Evolutionary conservation across 2,888 invertebrate species (phyloP).

Genomic region (Cataglyphis cursor): DNA sequence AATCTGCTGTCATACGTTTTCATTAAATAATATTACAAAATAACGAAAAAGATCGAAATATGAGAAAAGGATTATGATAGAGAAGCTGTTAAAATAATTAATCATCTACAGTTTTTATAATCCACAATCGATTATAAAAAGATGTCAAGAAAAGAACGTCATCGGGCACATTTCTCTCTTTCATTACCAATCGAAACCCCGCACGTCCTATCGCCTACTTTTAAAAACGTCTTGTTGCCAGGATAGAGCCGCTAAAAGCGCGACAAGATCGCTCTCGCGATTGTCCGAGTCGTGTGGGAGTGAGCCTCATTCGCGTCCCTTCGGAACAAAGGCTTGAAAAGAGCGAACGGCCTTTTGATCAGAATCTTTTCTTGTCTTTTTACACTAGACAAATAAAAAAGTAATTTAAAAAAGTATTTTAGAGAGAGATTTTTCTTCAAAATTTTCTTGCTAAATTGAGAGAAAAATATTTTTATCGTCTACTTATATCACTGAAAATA

Average conservation of each 20-base stretch:
- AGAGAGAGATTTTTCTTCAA: not conserved
- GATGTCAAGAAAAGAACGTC: constrained; percentile 1
- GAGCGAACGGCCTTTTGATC: constrained; percentile 19
- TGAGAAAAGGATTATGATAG: not conserved
- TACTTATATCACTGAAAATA: not conserved
- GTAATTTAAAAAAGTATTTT: not conserved
- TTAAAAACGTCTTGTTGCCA: constrained; percentile 19
- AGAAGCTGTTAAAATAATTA: not conserved
- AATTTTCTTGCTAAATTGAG: not conserved
- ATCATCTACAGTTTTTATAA: constrained; percentile 11
- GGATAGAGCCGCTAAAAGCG: constrained; percentile 31
- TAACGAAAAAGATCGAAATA: not conserved
- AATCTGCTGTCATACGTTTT: not conserved
- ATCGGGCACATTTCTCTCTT: constrained; percentile 22
- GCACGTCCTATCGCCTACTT: constrained; percentile 8
- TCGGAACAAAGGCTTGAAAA: constrained; percentile 26
- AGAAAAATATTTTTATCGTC: not conserved
- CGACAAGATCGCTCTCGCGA: constrained; percentile 66
- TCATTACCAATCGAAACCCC: constrained; percentile 9
- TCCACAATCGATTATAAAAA: not conserved
- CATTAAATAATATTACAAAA: not conserved
- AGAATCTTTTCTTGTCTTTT: constrained; percentile 1
- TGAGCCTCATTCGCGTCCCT: constrained; percentile 59
- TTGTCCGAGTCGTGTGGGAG: constrained; percentile 74
- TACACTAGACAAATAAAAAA: not conserved